A percentile compares a stretch with the other conserved stretches of the same genome.
phyloP scores from a whole-genome alignment of 2,113 vertebrate species.

The Cebus imitator region DNA sequence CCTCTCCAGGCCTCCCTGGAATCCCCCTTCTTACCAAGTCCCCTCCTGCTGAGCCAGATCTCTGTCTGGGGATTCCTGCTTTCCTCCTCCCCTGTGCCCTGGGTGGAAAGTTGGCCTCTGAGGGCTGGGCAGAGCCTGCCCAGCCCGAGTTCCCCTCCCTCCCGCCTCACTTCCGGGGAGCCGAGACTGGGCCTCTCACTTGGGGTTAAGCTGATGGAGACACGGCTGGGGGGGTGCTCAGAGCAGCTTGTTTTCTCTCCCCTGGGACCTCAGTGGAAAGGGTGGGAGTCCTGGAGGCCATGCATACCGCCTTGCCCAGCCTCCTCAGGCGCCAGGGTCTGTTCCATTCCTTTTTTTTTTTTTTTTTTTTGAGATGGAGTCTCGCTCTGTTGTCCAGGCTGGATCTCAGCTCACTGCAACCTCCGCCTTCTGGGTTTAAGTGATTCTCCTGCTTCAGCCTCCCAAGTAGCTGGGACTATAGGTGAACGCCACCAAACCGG shows the following conservation, averaged over 20 bases:
- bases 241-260: not conserved
- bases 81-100: not conserved
- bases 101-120: not conserved
- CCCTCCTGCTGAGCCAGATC: accelerated
- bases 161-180: not conserved
- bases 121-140: not conserved
- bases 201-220: not conserved
- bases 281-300: not conserved
- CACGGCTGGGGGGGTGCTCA: not conserved
- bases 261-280: not conserved
- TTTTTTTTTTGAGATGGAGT: too few species aligned
- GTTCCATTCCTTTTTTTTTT: too few species aligned
- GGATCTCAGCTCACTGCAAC: too few species aligned
- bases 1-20: not conserved
- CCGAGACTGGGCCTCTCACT: not conserved
- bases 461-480: too few species aligned
- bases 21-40: not conserved
- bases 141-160: accelerated
- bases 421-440: too few species aligned
- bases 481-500: accelerated
- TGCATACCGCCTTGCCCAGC: not conserved
- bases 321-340: accelerated
- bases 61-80: not conserved
- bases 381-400: too few species aligned
- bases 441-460: too few species aligned